A percentile compares a stretch with the other conserved stretches of the same genome.
phyloP scores from a whole-genome alignment of 2,797 vertebrate genomes.

The Sylvia borin region DNA sequence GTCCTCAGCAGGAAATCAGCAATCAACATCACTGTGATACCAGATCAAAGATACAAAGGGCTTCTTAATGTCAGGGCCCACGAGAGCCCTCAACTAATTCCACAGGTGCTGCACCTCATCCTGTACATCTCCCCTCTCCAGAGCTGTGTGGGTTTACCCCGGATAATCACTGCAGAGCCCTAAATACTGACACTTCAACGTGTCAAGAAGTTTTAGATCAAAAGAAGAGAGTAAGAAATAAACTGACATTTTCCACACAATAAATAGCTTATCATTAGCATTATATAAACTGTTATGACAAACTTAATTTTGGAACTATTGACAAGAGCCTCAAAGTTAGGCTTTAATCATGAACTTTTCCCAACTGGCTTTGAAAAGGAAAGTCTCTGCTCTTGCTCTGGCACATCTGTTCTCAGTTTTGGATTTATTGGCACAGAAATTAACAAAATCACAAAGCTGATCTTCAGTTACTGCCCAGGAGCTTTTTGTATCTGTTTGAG shows the following conservation, averaged over 20 bases:
- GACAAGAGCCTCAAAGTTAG: conserved; percentile 17
- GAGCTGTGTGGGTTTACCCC: neutral
- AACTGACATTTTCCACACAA: conserved; percentile 38
- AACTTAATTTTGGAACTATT: conserved; percentile 45
- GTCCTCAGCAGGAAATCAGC: neutral
- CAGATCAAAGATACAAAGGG: neutral
- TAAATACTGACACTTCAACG: neutral
- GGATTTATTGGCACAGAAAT: neutral
- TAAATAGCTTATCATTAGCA: conserved; percentile 52
- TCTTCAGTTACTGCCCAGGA: neutral
- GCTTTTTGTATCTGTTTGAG: neutral
- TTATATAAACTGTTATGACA: conserved; percentile 46
- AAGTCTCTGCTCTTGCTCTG: neutral
- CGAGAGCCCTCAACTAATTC: neutral
- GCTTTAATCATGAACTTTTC: conserved; percentile 22
- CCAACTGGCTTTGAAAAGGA: conserved; percentile 6
- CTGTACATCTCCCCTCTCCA: neutral
- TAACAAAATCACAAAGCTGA: neutral
- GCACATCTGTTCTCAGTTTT: neutral
- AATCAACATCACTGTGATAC: neutral
- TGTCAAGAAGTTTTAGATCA: neutral
- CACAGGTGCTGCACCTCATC: neutral
- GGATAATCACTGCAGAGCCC: neutral
- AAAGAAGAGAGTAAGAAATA: conserved; percentile 27
- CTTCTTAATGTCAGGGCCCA: neutral